phyloP scores from a whole-genome alignment of 1,140 invertebrate species.

The Portunus trituberculatus region DNA sequence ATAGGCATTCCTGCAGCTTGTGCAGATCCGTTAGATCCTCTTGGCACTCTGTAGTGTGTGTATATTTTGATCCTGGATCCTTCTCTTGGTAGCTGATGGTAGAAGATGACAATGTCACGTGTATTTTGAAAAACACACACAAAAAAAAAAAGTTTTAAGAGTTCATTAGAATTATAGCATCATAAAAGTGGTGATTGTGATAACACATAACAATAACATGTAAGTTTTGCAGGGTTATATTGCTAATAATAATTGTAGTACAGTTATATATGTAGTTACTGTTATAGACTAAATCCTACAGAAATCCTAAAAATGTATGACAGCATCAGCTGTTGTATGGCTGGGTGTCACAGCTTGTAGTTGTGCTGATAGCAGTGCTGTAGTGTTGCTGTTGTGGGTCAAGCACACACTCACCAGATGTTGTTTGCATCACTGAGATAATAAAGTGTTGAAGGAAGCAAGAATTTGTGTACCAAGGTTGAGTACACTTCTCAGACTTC shows the following conservation, averaged over 20 bases:
- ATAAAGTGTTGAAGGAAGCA: not conserved
- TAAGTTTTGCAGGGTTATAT: not conserved
- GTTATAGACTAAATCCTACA: not conserved
- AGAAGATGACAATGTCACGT: not conserved
- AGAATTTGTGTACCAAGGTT: not conserved
- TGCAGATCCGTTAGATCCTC: not conserved
- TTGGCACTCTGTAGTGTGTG: not conserved
- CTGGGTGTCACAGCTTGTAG: not conserved
- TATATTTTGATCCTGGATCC: not conserved
- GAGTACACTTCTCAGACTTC: not conserved
- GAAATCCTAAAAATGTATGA: not conserved
- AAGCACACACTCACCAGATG: not conserved
- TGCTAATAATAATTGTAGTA: not conserved
- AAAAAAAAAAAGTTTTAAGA: not conserved
- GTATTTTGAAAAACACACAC: too few relatives aligned
- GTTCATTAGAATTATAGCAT: not conserved
- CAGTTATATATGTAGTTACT: not conserved
- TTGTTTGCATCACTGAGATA: not conserved
- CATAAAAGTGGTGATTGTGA: not conserved
- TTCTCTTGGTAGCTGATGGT: not conserved
- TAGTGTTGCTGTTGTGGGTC: not conserved
- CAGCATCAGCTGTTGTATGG: constrained; percentile 10
- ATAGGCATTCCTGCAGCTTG: not conserved
- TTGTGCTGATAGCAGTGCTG: not conserved
- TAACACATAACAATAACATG: not conserved